These are phyloP conservation scores for Phoenicopterus ruber DNA, from an alignment of 2,113 vertebrate species.

Conservation along the genomic window DNA sequence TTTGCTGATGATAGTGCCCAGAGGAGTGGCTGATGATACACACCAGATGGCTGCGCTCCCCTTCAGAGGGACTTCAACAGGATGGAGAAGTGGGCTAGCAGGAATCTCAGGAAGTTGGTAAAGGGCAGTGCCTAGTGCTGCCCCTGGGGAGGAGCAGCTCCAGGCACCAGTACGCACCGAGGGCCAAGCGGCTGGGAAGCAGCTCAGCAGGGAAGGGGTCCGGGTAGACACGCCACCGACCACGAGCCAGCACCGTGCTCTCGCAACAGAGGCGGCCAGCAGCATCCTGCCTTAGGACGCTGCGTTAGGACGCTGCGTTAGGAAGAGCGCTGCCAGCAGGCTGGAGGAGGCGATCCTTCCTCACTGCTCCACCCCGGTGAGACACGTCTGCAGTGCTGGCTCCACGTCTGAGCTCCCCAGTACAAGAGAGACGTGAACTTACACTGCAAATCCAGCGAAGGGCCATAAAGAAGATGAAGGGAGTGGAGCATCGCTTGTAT, in stretches of 20 bases:
- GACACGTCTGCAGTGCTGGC: neutral
- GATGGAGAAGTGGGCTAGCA: neutral
- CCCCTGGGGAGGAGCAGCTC: neutral
- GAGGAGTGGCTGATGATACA: neutral
- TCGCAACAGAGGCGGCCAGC: neutral
- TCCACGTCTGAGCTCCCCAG: neutral
- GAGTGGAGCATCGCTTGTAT: neutral
- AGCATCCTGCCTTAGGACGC: neutral
- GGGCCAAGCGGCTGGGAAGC: neutral
- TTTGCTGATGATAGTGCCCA: neutral
- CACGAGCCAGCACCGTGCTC: neutral
- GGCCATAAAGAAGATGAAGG: neutral
- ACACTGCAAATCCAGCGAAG: neutral
- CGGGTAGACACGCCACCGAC: neutral
- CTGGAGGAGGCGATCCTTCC: neutral
- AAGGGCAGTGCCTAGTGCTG: neutral
- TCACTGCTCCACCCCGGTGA: neutral
- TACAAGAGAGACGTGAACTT: neutral
- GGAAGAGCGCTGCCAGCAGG: neutral
- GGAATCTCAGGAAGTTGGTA: neutral
- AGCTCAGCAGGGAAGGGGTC: neutral
- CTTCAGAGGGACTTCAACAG: neutral
- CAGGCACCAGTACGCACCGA: too few species aligned
- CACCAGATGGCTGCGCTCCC: neutral
- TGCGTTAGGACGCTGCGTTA: too few species aligned